These are phyloP conservation scores for Cryptocephalus moraei DNA, from an alignment of 2,888 invertebrate genomes.

Conservation along the genomic window DNA sequence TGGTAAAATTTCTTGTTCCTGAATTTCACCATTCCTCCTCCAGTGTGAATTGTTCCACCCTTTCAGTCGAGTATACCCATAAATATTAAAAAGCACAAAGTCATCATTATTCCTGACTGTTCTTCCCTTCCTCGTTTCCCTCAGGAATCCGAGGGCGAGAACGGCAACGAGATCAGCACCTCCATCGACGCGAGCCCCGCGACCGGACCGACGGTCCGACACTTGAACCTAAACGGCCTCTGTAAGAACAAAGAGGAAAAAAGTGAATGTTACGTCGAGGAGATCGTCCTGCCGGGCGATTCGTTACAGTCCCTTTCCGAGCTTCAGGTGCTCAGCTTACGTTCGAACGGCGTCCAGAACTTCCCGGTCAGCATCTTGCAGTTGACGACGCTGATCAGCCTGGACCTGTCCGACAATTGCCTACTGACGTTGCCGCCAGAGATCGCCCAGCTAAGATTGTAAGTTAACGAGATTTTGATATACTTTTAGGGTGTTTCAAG, in stretches of 20 bases:
- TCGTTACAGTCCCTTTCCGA: slow-evolving; percentile 32
- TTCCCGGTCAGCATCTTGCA: slow-evolving; percentile 52
- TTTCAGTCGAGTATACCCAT: too few species aligned
- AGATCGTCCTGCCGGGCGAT: slow-evolving; percentile 33
- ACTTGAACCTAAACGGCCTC: slow-evolving; percentile 34
- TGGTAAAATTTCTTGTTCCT: too few species aligned
- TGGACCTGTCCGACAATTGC: slow-evolving; percentile 60
- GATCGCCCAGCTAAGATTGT: slow-evolving; percentile 49
- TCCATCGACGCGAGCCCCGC: slow-evolving; percentile 5
- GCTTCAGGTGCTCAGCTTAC: slow-evolving; percentile 34
- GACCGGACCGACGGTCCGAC: slow-evolving; percentile 19
- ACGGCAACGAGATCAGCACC: slow-evolving; percentile 5
- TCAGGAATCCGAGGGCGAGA: slow-evolving; percentile 9
- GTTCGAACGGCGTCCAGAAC: slow-evolving; percentile 47
- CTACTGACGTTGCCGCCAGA: slow-evolving; percentile 53
- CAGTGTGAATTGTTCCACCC: too few species aligned
- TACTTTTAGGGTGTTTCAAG: background rate
- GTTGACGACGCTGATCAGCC: slow-evolving; percentile 48
- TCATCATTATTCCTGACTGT: too few species aligned
- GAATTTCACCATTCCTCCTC: too few species aligned
- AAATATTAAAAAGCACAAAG: too few species aligned
- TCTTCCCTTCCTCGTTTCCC: background rate
- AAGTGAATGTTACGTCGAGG: slow-evolving; percentile 28
- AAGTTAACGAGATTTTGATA: slow-evolving; percentile 23
- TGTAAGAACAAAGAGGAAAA: slow-evolving; percentile 24